Base-by-base conservation (phyloP, 2,797 vertebrate species). In the Anguilla obscura region DNA sequence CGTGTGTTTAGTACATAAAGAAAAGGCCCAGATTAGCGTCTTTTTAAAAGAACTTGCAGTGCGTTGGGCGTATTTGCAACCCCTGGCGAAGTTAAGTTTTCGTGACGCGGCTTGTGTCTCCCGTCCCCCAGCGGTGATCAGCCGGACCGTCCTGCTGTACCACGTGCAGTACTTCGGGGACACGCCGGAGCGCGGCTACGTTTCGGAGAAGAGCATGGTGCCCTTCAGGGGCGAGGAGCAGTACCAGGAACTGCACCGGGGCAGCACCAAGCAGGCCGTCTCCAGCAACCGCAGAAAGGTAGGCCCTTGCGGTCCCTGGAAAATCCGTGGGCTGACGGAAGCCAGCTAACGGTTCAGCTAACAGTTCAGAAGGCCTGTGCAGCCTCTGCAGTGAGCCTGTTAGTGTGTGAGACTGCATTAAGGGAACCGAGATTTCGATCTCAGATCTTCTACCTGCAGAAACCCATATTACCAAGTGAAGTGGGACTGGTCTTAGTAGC, bases 121-220 rank as follows among this genome's bases (percentile, higher is more conserved):
- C 54, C 54, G 12, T 69, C 3, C 89, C 83, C 36, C 14, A 92
- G 90, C 89, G 74, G 88, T 91, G 54, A 94, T 88, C 85, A 93
- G 93, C 86, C 92, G 93, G 66, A 88, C 90, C 3, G 95, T 94
- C 30, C 90, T 94, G 30, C 96, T 98, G 76, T 99, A 98, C 93
- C 98, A 99, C 0, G 97, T 99, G 84, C 98, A 99, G 94, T 99
- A 99, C 94, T 99, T 99, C 93, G 98, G 98, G 84, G 97, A 99
- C 30, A 95, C 97, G 74, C 98, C 98, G 1, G 98, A 99, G 93
- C 96, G 98, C 93, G 98, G 97, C n/a, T 99, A 99, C 96, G 95
- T 99, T 90, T 98, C 97, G 94, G 98, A 98, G 93, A 99, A 97
- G 93, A 98, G 97, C 93, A 96, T 99, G 91, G 97, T 98, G 52